Conservation (phyloP, 92 coral and sea anemone species). For the Zoanthus solanderi region DNA sequence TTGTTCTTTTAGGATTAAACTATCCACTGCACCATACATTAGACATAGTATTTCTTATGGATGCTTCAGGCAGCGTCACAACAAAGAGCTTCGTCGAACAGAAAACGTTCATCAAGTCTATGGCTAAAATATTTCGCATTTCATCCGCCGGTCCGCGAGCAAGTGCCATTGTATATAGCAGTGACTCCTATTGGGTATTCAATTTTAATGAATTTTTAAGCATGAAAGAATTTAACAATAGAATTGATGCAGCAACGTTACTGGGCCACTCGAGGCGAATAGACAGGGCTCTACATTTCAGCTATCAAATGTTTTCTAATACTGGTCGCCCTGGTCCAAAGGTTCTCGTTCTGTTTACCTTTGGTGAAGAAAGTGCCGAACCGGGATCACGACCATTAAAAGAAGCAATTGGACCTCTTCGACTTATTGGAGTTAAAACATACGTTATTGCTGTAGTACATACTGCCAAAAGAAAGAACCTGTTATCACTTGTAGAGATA, state of each 20-base stretch:
- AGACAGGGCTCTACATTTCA: conserved; percentile 85
- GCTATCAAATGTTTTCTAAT: conserved; percentile 67
- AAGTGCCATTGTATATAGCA: conserved; percentile 82
- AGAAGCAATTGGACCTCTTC: conserved; percentile 63
- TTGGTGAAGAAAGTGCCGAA: conserved; percentile 80
- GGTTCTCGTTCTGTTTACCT: conserved; percentile 84
- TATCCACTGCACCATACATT: conserved; percentile 25
- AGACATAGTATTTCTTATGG: conserved; percentile 90
- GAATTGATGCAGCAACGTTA: conserved; percentile 69
- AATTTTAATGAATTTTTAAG: conserved; percentile 68
- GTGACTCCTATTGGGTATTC: conserved; percentile 73
- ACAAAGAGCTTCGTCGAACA: conserved; percentile 72
- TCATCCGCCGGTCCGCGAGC: conserved; percentile 83
- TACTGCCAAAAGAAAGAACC: conserved; percentile 48
- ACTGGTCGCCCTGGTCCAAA: conserved; percentile 91
- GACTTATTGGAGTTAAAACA: conserved; percentile 62
- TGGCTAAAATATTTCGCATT: conserved; percentile 73
- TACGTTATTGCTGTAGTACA: conserved; percentile 75
- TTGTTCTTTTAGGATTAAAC: not conserved
- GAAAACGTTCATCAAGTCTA: conserved; percentile 79
- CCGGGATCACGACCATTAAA: conserved; percentile 76
- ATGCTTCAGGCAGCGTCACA: conserved; percentile 93
- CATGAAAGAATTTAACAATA: conserved; percentile 65
- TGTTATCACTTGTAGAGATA: conserved; percentile 58
- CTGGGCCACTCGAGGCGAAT: conserved; percentile 82